Evolutionary conservation across 1,140 invertebrate species (phyloP), one percentile per base, ranked within the genome.

Genomic region (Cyrtorhinus lividipennis): DNA sequence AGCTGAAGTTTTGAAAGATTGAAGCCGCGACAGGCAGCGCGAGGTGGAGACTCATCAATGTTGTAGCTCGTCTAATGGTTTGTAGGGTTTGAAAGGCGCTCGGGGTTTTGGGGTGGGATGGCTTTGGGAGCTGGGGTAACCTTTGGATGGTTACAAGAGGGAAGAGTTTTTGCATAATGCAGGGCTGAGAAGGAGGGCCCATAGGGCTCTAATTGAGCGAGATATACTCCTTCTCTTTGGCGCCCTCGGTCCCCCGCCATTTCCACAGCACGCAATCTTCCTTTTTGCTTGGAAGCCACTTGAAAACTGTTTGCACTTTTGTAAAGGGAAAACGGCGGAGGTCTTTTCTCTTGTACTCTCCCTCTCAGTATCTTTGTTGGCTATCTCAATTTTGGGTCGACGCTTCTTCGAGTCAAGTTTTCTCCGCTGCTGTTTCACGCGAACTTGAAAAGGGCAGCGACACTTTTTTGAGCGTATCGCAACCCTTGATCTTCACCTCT

Each of bases 371-470:
- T 57, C 56, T 24, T 23, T 23, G 56, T 57, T 18, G n/a, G 24
- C 56, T 24, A 57, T 57, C 56, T 57, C 56, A 57, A 57, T 57
- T 57, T 57, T 57, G 15, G 30, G 30, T 38, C 30, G 56, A 57
- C 15, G 18, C 56, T 57, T 24, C 56, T 57, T 23, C 30, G 30
- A 38, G 30, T 38, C 30, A 38, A 38, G 30, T 38, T 38, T 38
- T 38, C n/a, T 38, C 30, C 30, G 5, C 30, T 5, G 30, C 5
- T 38, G 30, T 38, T 38, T 38, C n/a, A n/a, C n/a, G n/a, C n/a
- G n/a, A n/a, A n/a, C n/a, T n/a, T n/a, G n/a, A n/a, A n/a, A n/a
- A n/a, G n/a, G n/a, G n/a, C n/a, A n/a, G n/a, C n/a, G n/a, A n/a
- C n/a, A n/a, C n/a, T n/a, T n/a, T n/a, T n/a, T n/a, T n/a, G n/a